Base-by-base conservation (phyloP, 2,113 vertebrate genomes). In the Scomber scombrus region DNA sequence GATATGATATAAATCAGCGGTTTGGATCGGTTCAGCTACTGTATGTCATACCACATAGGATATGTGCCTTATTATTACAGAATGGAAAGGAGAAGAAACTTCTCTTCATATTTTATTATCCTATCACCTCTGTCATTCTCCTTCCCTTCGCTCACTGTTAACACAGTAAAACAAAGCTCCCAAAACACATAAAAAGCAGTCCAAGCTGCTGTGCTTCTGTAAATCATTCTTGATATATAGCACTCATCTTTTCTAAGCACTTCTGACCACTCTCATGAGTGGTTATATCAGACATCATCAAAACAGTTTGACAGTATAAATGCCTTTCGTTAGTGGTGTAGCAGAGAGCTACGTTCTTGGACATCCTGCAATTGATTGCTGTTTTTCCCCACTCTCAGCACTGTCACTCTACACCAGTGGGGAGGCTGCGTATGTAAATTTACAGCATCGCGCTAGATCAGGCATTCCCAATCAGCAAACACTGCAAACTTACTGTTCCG, bases 341-440 rank as follows among this genome's bases (percentile, higher is more conserved):
- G 90, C 82, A 71, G 57, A 78, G 73, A 54, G 65, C 23, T 65
- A 68, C 61, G 75, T 89, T 87, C 69, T 86, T 82, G 62, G 80
- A 77, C 75, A 85, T 78, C 64, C 76, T 71, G 18, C 43, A 62
- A 91, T 92, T 57, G 84, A 91, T 93, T 85, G 73, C 74, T 80
- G 71, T 71, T 89, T 90, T 91, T 82, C 57, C 74, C 74, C 60
- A 11, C 76, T 81, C 81, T 89, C 82, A 91, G 87, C 88, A 89
- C 85, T 80, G 86, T 88, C 81, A 92, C 81, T 89, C 85, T 86
- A 79, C 56, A 81, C 77, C 52, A 1, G 13, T 71, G 31, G 62
- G 62, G 69, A 64, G 74, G 68, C 67, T 78, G 81, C 23, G 47
- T 81, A 84, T 76, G 82, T 66, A 86, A 91, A 92, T 91, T 82